Conservation (phyloP, 1,140 invertebrate species). For the Anadara kagoshimensis region DNA sequence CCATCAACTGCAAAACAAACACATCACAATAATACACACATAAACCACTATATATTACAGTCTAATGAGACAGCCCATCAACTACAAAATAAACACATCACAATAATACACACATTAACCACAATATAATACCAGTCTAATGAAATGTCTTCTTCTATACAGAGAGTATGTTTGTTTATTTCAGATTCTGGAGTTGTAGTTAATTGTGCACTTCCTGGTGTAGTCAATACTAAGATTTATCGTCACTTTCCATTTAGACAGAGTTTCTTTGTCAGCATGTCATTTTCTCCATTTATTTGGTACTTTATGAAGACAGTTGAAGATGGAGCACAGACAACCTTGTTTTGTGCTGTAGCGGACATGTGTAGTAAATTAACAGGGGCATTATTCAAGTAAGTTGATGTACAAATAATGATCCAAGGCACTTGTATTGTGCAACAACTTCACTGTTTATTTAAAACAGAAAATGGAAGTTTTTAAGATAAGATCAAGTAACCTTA, state of each 20-base stretch:
- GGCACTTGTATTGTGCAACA: background rate
- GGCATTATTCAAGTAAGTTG: conserved; percentile 81
- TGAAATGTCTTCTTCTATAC: no score
- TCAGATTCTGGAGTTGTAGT: conserved; percentile 81
- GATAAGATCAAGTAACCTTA: background rate
- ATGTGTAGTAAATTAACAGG: conserved; percentile 83
- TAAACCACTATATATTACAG: no score
- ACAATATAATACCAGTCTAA: no score
- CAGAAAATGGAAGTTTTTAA: background rate
- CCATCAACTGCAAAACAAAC: no score
- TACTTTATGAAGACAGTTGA: conserved; percentile 69
- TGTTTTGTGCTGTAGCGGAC: conserved; percentile 77
- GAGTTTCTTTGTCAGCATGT: conserved; percentile 58
- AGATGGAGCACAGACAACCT: conserved; percentile 73
- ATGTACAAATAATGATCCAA: background rate
- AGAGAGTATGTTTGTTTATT: conserved; percentile 20
- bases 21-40: no score
- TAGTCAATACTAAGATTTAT: conserved; percentile 85
- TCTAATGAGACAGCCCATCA: no score
- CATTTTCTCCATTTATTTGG: conserved; percentile 61
- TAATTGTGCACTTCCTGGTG: conserved; percentile 90
- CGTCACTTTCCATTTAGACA: conserved; percentile 81
- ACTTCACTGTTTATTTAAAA: background rate
- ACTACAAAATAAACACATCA: no score
- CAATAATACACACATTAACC: no score